A percentile compares a stretch with the other conserved stretches of the same genome.
Conservation (phyloP, 1,140 invertebrate species). For the Hestina assimilis region DNA sequence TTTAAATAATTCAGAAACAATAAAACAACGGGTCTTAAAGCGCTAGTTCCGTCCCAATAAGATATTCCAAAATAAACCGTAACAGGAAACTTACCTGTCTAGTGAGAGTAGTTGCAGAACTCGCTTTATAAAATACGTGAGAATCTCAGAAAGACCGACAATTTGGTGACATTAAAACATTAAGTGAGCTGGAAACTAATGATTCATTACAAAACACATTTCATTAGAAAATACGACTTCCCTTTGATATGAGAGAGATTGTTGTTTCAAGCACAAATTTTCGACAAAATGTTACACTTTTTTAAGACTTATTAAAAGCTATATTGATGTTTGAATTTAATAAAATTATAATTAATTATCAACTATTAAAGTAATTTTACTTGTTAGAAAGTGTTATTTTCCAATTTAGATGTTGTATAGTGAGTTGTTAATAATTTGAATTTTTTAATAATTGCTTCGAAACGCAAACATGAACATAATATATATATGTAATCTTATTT, state of each 20-base stretch:
- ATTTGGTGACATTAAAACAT: slow-evolving; percentile 31
- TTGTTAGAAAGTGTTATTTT: too few relatives aligned
- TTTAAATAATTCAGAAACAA: too few relatives aligned
- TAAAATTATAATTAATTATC: too few relatives aligned
- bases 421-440: too few relatives aligned
- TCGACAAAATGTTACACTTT: too few relatives aligned
- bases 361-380: too few relatives aligned
- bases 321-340: background rate
- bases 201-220: slow-evolving; percentile 26
- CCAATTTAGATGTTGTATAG: too few relatives aligned
- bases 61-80: background rate
- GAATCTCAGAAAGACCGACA: slow-evolving; percentile 26
- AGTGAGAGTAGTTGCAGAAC: slow-evolving; percentile 22
- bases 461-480: too few relatives aligned
- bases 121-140: slow-evolving; percentile 29
- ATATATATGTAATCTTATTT: too few relatives aligned
- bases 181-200: slow-evolving; percentile 22
- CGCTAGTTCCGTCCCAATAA: too few relatives aligned
- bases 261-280: background rate
- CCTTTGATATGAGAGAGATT: slow-evolving; percentile 8
- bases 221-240: slow-evolving; percentile 22
- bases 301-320: background rate
- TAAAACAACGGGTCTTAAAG: too few relatives aligned
- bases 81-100: slow-evolving; percentile 29
- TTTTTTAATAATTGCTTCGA: background rate